Conservation (phyloP, 2,797 vertebrate genomes). For the Tolypeutes matacus region DNA sequence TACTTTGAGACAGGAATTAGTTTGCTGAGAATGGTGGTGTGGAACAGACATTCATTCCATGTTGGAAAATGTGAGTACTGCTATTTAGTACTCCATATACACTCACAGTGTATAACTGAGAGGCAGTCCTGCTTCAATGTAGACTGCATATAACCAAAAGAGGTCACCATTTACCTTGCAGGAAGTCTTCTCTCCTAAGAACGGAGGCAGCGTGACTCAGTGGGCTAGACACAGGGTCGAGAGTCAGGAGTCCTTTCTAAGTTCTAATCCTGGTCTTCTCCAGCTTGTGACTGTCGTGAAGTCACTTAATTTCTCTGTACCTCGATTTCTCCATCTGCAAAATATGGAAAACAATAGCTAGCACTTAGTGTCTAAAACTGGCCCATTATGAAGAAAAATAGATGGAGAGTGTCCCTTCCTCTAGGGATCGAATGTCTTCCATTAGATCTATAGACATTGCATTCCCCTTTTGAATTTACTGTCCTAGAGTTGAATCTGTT, state of each 20-base stretch:
- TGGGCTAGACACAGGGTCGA: no score
- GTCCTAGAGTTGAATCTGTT: accelerated
- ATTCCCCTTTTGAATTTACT: not conserved
- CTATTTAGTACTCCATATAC: not conserved
- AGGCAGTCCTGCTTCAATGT: no score
- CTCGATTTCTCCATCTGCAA: slow-evolving; percentile 83
- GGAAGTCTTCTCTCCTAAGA: slow-evolving; percentile 74
- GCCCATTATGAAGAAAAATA: accelerated
- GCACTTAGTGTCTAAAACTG: accelerated
- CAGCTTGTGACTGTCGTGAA: slow-evolving; percentile 56
- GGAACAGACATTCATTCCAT: not conserved
- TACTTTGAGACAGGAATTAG: not conserved
- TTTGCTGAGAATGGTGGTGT: no score
- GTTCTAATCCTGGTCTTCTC: slow-evolving; percentile 67
- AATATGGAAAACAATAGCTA: not conserved
- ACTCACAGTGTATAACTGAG: not conserved
- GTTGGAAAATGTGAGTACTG: not conserved
- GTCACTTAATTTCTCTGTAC: slow-evolving; percentile 78
- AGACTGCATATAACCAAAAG: not conserved
- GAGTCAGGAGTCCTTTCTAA: no score
- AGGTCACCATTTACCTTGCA: slow-evolving; percentile 70
- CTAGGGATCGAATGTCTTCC: accelerated
- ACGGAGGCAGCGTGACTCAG: slow-evolving; percentile 79
- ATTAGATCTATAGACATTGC: accelerated
- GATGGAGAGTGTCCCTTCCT: accelerated